phyloP scores from a whole-genome alignment of 2,888 invertebrate species.

The Euspilapteryx auroguttella region DNA sequence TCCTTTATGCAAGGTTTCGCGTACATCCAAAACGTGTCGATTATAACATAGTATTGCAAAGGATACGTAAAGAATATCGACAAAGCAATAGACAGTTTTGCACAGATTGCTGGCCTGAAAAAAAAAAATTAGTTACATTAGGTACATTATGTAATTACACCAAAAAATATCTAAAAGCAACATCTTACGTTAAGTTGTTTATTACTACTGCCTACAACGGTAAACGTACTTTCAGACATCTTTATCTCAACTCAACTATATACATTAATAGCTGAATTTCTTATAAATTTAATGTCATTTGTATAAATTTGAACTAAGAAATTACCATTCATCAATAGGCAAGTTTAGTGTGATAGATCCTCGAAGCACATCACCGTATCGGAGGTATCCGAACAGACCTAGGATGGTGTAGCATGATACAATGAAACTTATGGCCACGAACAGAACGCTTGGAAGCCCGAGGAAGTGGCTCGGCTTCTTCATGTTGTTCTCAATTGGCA shows the following conservation, averaged over 20 bases:
- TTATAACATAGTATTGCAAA: constrained; percentile 91
- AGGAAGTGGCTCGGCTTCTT: constrained; percentile 77
- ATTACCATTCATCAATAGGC: constrained; percentile 67
- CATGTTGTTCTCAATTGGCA: constrained; percentile 94
- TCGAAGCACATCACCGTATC: constrained; percentile 72
- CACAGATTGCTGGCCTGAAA: constrained; percentile 73
- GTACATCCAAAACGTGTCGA: constrained; percentile 82
- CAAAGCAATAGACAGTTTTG: constrained; percentile 82
- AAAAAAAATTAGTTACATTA: constrained; percentile 7
- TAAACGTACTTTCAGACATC: too few relatives aligned
- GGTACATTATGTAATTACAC: constrained; percentile 2
- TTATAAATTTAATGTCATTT: too few relatives aligned
- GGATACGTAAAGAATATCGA: constrained; percentile 93
- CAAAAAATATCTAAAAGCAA: too few relatives aligned
- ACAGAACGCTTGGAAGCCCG: constrained; percentile 80
- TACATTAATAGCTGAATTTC: too few relatives aligned
- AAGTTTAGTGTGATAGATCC: constrained; percentile 88
- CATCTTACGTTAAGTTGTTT: too few relatives aligned
- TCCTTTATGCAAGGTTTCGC: constrained; percentile 67
- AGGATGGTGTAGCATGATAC: constrained; percentile 76
- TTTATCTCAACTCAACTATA: too few relatives aligned
- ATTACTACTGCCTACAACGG: too few relatives aligned
- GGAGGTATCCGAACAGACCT: constrained; percentile 88
- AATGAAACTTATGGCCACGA: constrained; percentile 82
- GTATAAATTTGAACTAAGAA: too few relatives aligned